Evolutionary conservation across 2,113 vertebrate genomes (phyloP), one percentile per base, ranked within the genome.

Genomic region (Trogon surrucura): DNA sequence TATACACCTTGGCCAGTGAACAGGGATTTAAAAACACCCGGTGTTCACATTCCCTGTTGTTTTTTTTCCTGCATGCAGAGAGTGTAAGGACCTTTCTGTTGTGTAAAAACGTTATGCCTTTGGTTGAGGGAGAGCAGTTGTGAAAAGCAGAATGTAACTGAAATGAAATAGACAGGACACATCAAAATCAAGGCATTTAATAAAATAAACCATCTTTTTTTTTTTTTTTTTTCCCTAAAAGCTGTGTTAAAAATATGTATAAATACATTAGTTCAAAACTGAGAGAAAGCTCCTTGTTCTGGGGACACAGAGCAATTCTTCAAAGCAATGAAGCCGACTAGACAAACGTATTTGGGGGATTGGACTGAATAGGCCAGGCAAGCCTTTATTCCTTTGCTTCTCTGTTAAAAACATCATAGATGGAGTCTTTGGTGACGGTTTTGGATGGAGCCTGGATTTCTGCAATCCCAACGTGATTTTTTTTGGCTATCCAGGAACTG

Each of bases 401-500:
- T 38, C 98, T 98, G 94, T 99, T 98, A 82, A 99, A 99, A 12
- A 98, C 97, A 8, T 99, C 98, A 32, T 98, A 99, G n/a, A 98
- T 98, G 0, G 98, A 98, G 87, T 99, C 99, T 97, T 99, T 99
- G 94, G 98, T 90, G 64, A 97, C 75, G 3, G 97, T 97, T 97
- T 98, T 99, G 32, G 98, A 89, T 3, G 97, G 97, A 27, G 96
- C 98, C 2, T 99, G 98, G 79, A 98, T 93, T 70, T 99, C 99
- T 56, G 98, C 98, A 23, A 99, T 99, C 10, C 99, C 99, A 6
- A 99, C 97, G 1, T 99, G 98, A 97, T 99, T 99, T 96, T 98
- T 99, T 92, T 99, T 99, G 90, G 99, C 99, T 92, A 99, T 97
- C 32, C 99, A 98, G 32, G 99, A 99, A 60, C 99, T 99, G 22